Conservation (phyloP, 2,888 invertebrate genomes). For the Tachina fera region DNA sequence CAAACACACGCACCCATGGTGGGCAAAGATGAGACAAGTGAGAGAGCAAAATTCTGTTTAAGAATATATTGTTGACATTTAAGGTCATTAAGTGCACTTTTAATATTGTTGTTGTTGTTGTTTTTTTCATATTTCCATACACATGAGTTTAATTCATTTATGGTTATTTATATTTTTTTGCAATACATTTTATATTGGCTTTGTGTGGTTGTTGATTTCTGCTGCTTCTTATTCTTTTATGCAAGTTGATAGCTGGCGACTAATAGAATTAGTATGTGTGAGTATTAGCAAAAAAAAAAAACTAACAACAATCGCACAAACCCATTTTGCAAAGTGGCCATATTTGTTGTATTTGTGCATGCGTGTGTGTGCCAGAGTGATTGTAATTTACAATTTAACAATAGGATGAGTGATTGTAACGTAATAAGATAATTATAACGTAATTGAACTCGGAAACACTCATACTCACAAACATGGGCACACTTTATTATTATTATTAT, state of each 20-base stretch:
- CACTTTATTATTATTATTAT: background rate
- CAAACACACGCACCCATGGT: conserved; percentile 41
- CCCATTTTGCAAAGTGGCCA: conserved; percentile 16
- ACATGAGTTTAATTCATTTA: conserved; percentile 22
- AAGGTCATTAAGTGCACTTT: conserved; percentile 71
- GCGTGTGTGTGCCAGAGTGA: conserved; percentile 8
- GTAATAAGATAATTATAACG: conserved; percentile 65
- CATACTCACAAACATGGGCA: background rate
- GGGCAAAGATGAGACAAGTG: background rate
- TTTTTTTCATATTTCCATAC: background rate
- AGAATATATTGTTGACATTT: conserved; percentile 70
- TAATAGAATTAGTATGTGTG: conserved; percentile 18
- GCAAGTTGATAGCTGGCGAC: conserved; percentile 7
- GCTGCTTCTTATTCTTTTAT: background rate
- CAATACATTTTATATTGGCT: conserved; percentile 1
- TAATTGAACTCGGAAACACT: conserved; percentile 42
- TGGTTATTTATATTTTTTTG: background rate
- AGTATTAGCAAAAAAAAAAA: background rate
- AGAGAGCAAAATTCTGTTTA: conserved; percentile 49
- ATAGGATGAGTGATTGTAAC: conserved; percentile 51
- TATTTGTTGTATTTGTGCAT: background rate
- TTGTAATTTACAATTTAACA: conserved; percentile 6
- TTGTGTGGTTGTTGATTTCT: conserved; percentile 7
- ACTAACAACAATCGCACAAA: background rate
- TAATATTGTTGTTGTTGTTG: conserved; percentile 20